Percentiles rank a stretch among this genome's conserved stretches.
These are phyloP conservation scores for Numida meleagris DNA, from an alignment of 2,113 vertebrate genomes.

Conservation along the genomic window DNA sequence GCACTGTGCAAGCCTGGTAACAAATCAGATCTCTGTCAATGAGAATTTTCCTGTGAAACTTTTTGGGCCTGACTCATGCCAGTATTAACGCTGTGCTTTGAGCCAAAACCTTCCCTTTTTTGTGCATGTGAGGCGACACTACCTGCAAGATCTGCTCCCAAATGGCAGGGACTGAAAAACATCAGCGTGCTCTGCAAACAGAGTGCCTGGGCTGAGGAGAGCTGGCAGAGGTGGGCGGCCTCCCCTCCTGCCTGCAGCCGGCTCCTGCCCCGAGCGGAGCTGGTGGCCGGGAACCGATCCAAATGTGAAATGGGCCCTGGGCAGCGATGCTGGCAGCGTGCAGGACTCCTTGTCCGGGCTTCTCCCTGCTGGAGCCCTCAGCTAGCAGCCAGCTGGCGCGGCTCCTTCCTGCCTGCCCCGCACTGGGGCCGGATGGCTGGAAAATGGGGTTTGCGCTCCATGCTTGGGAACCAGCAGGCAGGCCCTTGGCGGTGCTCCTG, in stretches of 20 bases:
- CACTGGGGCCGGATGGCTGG: background rate
- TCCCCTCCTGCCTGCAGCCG: background rate
- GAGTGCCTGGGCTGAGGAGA: fast-evolving
- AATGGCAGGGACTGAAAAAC: background rate
- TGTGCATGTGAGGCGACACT: fast-evolving
- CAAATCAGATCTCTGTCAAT: constrained; percentile 8
- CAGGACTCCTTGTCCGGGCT: background rate
- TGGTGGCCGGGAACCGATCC: background rate
- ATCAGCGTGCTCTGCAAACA: fast-evolving
- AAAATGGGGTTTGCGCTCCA: fast-evolving
- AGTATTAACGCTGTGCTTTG: background rate
- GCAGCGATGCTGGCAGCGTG: background rate
- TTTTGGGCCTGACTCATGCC: background rate
- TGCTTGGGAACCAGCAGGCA: background rate
- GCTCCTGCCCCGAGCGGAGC: background rate
- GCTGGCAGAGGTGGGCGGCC: background rate
- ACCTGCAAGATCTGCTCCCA: background rate
- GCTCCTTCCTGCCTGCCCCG: background rate
- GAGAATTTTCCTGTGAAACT: background rate
- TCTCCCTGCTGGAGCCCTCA: background rate
- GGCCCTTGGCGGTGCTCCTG: background rate
- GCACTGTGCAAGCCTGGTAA: background rate
- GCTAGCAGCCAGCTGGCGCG: constrained; percentile 38
- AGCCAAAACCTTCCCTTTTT: background rate
- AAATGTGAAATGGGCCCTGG: background rate